phyloP scores from a whole-genome alignment of 2,113 vertebrate genomes.

The Antechinus stuartii region DNA sequence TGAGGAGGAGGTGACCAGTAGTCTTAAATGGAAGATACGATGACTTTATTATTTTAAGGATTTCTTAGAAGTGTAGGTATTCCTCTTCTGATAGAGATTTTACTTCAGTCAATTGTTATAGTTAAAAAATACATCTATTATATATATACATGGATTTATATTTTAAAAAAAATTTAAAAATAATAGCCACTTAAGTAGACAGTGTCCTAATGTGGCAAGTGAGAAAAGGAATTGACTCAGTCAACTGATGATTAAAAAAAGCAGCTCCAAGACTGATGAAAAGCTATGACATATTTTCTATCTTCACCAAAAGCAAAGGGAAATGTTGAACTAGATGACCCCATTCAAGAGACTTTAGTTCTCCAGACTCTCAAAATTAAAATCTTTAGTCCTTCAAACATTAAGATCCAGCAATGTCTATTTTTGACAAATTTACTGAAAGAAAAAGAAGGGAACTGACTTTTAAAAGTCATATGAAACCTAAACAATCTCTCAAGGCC shows the following conservation, averaged over 20 bases:
- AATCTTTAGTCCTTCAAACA: neutral
- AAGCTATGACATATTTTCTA: neutral
- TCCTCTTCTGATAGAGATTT: neutral
- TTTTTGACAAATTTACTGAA: neutral
- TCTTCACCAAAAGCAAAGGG: neutral
- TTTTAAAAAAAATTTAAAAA: neutral
- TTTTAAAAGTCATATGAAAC: neutral
- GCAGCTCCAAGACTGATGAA: neutral
- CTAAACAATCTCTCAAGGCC: neutral
- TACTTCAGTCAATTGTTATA: neutral
- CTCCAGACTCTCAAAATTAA: neutral
- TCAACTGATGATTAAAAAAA: neutral
- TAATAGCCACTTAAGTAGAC: neutral
- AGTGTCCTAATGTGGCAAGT: neutral
- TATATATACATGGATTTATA: neutral
- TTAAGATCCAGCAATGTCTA: neutral
- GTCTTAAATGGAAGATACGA: neutral
- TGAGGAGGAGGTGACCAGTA: neutral
- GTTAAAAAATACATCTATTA: neutral
- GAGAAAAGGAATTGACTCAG: neutral
- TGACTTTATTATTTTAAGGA: neutral
- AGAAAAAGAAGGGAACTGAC: neutral
- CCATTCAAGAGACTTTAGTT: neutral
- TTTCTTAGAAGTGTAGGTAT: neutral
- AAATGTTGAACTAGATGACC: neutral